Evolutionary conservation across 2,888 invertebrate species (phyloP).

Genomic region (Sminthurides aquaticus): DNA sequence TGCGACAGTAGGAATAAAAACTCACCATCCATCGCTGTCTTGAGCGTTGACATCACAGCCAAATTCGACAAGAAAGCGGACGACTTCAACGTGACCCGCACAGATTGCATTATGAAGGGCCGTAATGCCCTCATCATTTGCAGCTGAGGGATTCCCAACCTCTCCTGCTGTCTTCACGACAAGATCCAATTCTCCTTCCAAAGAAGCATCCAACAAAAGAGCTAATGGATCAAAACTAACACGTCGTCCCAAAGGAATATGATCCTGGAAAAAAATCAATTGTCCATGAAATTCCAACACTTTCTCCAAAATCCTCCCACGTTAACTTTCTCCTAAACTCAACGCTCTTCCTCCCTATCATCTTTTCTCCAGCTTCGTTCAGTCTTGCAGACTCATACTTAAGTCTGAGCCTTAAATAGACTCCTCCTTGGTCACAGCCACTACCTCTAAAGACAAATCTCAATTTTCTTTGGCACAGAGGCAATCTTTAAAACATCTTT

Average conservation of each 20-base stretch:
- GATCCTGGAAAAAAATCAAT: conserved; percentile 27
- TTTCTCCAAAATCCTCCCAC: not conserved
- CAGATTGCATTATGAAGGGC: conserved; percentile 99
- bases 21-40: conserved; percentile 91
- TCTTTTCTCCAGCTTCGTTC: too few relatives aligned
- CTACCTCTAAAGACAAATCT: too few relatives aligned
- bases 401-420: not conserved
- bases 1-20: too few relatives aligned
- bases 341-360: not conserved
- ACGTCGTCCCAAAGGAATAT: conserved; percentile 52
- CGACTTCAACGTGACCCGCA: conserved; percentile 97
- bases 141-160: conserved; percentile 71
- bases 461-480: too few relatives aligned
- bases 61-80: conserved; percentile 91
- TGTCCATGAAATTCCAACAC: not conserved
- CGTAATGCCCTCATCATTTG: conserved; percentile 98
- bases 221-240: conserved; percentile 98
- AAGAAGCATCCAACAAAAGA: conserved; percentile 86
- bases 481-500: too few relatives aligned
- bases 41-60: conserved; percentile 99
- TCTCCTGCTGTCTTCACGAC: conserved; percentile 84
- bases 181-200: conserved; percentile 95
- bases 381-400: not conserved
- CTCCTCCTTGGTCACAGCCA: too few relatives aligned
- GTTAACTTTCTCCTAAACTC: not conserved